Conservation (phyloP, 2,797 vertebrate species). For the Darevskia nairensis region DNA sequence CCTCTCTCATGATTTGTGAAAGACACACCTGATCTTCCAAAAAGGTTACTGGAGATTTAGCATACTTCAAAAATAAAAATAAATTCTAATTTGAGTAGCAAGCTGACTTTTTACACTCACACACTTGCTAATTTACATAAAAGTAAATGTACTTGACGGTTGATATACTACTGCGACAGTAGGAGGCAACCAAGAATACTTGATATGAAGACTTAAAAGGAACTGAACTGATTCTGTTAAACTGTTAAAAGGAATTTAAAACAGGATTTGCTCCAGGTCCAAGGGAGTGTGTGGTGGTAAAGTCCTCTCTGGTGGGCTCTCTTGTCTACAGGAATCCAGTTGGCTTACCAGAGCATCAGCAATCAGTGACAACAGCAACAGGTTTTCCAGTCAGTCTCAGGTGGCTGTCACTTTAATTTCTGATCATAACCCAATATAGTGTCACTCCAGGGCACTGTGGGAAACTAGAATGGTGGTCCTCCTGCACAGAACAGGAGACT, state of each 20-base stretch:
- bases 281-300: not conserved
- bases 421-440: not conserved
- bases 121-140: constrained; percentile 34
- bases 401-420: not conserved
- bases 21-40: not conserved
- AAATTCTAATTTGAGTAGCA: constrained; percentile 16
- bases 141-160: constrained; percentile 6
- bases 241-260: too few species aligned
- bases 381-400: not conserved
- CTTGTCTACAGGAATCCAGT: not conserved
- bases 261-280: not conserved
- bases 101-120: not conserved
- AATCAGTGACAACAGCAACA: not conserved
- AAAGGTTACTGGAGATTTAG: constrained; percentile 1
- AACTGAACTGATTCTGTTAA: fast-evolving
- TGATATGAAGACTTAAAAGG: not conserved
- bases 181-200: not conserved
- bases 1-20: not conserved
- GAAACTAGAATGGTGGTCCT: not conserved
- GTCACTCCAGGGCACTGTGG: not conserved
- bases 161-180: not conserved
- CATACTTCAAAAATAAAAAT: not conserved
- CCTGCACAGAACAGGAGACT: not conserved
- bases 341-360: not conserved
- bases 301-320: not conserved